Evolutionary conservation across 1,140 invertebrate genomes (phyloP), one percentile per base, ranked within the genome.

Genomic region (Temnothorax longispinosus): DNA sequence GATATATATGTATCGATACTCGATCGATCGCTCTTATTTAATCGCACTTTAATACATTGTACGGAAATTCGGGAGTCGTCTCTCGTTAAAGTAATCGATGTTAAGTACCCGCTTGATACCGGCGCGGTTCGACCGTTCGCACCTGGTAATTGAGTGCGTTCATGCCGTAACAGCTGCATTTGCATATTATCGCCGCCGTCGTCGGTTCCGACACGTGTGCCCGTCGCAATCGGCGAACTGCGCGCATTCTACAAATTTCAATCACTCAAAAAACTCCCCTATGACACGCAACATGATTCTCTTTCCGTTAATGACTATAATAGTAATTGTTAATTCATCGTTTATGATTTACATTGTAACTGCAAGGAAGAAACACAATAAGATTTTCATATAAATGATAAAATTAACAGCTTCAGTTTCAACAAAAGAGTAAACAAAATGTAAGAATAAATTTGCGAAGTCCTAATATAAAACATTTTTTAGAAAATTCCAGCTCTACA

Each of bases 101-200:
- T 74, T 60, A 84, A 84, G 69, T 84, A 54, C 32, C 41, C 80
- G 54, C 18, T 54, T 72, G 80, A 84, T 74, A 74, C 41, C 54
- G 54, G 65, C 64, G 15, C 78, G 32, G 32, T n/a, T 18, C 80
- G 69, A 75, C 69, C 56, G 80, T 84, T 84, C 80, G 80, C 80
- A 84, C 80, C 69, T 75, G 80, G 69, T 84, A 84, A 84, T 84
- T 75, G 80, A 84, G 80, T 84, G 80, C 69, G 69, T 84, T 84
- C 54, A 75, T 84, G 80, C 80, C 69, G 80, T 60, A 84, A 84
- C 54, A 75, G 56, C 69, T 75, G 69, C 80, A 84, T 84, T 84
- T 84, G 69, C 80, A 84, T 84, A 84, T 84, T 84, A 84, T 84
- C 80, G 71, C 80, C 69, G 21, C n/a, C 69, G 80, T 84, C 69